Evolutionary conservation across 2,113 vertebrate species (phyloP), one percentile per base, ranked within the genome.

Genomic region (Dasyornis broadbenti): DNA sequence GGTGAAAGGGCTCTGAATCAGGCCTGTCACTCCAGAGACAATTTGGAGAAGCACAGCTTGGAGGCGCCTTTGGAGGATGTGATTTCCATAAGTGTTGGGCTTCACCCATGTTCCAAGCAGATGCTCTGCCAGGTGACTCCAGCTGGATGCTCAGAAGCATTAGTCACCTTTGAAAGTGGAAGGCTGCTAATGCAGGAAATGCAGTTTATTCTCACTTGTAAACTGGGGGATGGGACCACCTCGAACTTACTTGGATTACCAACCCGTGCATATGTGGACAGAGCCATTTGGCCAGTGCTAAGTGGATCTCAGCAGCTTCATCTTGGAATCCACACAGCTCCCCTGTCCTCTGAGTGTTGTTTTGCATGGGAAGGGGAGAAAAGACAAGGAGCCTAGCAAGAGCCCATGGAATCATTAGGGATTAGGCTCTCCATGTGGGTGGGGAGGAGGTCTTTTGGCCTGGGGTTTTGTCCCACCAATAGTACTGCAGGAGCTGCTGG

Each of bases 181-280:
- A 93, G 53, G n/a, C 60, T 86, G 8, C 40, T 87, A 35, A 86
- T 71, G 71, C 45, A 76, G 57, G 56, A 94, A 73, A 47, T 61
- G 23, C 49, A 70, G 12, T 71, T 86, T 57, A 14, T n/a, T 92
- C 20, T 44, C 39, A 30, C 23, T 45, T 63, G 30, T 50, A 53
- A 68, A 7, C 17, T 33, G 24, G 17, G 13, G 24, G 18, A n/a
- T 49, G 28, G 40, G 45, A 76, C 37, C 13, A 44, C 24, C 7
- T 90, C 6, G 2, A 53, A 0, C 28, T 69, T 66, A 13, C 44
- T 30, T 53, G 42, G 30, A 33, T 45, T 86, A 49, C 20, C 1
- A 5, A 7, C 16, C 52, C 0, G 0, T 39, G 47, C 2, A 8
- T 37, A 4, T 44, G 27, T 20, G 42, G 20, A 53, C 37, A 61